phyloP scores from a whole-genome alignment of 1,140 invertebrate species.

The Wasmannia auropunctata region DNA sequence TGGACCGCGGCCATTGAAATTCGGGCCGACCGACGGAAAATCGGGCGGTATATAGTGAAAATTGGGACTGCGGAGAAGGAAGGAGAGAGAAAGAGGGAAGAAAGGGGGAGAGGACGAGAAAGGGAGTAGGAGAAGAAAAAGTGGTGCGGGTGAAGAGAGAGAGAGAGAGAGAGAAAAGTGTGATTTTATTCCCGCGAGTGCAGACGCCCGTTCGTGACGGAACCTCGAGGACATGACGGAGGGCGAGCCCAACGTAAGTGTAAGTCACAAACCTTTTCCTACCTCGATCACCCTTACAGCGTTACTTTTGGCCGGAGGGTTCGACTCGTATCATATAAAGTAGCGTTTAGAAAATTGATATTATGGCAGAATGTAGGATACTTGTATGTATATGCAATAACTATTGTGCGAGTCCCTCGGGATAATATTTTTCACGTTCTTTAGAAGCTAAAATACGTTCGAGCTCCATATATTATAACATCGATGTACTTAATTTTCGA shows the following conservation, averaged over 20 bases:
- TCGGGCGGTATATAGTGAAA: constrained; percentile 34
- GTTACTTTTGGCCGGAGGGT: background rate
- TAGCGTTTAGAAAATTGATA: constrained; percentile 40
- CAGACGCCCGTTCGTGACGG: constrained; percentile 30
- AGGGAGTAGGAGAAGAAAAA: background rate
- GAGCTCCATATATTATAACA: background rate
- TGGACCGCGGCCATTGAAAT: constrained; percentile 57
- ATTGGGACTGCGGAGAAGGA: constrained; percentile 29
- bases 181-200: constrained; percentile 55
- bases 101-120: background rate
- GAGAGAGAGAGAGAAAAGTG: constrained; percentile 3
- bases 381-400: background rate
- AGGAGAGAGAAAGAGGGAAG: background rate
- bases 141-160: background rate
- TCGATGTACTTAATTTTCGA: background rate
- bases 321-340: background rate
- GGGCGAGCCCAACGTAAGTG: constrained; percentile 52
- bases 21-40: constrained; percentile 39
- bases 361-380: background rate
- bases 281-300: background rate
- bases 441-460: background rate
- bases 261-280: constrained; percentile 52
- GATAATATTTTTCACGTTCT: background rate
- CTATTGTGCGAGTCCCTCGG: background rate
- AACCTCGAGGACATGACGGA: constrained; percentile 61